Conservation (phyloP, 2,797 vertebrate species). For the Bothrops alternatus region DNA sequence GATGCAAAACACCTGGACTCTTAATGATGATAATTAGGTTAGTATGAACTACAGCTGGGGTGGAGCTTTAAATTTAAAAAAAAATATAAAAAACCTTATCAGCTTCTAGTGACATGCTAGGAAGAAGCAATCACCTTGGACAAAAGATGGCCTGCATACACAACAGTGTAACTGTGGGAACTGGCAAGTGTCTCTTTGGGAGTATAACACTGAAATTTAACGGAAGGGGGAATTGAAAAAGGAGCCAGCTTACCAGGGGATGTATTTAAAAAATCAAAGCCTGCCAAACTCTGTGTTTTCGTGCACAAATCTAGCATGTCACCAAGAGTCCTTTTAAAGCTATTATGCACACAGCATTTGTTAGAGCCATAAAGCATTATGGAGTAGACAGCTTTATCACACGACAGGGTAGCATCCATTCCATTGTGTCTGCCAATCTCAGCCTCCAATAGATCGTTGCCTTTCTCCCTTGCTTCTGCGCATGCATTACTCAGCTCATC, state of each 20-base stretch:
- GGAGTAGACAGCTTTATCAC: neutral
- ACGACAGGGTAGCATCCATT: neutral
- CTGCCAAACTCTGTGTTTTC: neutral
- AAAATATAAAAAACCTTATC: neutral
- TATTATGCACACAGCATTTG: neutral
- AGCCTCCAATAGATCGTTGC: conserved; percentile 7
- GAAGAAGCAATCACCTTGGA: neutral
- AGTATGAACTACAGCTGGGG: conserved; percentile 1
- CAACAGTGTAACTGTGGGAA: neutral
- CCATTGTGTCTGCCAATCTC: neutral
- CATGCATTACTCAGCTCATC: neutral
- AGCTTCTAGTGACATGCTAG: neutral
- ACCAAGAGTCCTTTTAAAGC: neutral
- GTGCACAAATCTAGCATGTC: neutral
- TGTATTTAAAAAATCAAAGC: neutral
- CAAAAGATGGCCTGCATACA: neutral
- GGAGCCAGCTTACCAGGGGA: neutral
- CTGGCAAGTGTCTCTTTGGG: neutral
- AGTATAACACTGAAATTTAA: neutral
- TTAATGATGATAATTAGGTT: conserved; percentile 22
- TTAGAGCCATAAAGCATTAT: neutral
- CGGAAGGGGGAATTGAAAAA: neutral
- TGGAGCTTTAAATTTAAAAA: neutral
- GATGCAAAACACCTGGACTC: neutral
- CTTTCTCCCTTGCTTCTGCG: neutral